Evolutionary conservation across 2,888 invertebrate genomes (phyloP), one percentile per base, ranked within the genome.

Genomic region (Hedychridium roseum): DNA sequence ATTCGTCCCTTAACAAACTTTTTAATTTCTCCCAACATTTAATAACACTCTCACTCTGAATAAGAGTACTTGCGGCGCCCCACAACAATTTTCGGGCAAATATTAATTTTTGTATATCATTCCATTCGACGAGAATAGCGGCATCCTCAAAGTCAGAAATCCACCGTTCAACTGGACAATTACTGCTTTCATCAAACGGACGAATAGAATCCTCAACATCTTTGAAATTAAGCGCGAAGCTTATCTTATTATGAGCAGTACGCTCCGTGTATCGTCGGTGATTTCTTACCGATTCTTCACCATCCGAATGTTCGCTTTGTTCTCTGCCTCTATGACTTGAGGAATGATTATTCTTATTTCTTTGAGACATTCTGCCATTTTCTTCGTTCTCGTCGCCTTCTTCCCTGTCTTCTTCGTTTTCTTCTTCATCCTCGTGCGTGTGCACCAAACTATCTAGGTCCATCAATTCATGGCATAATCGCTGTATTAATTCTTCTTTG

Each of bases 21-120:
- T 47, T 54, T 2, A 50, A 4, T n/a, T 43, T 16, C 2, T 12
- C 12, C 47, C 54, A 50, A 7, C 43, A 31, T 14, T 35, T 47
- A 3, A 35, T 39, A 7, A 32, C 11, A 2, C 40, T 43, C 18
- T 38, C 43, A 5, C 32, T 35, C 14, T 43, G 30, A 1, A 54
- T n/a, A 2, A 35, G 15, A 4, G 40, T 11, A 12, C 36, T 35
- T 0, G 53, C 50, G 0, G 30, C n/a, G 3, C 49, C 45, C 0
- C 7, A 12, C 9, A 50, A 16, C 6, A 35, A 30, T 37, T 37
- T 37, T 23, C 46, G 49, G 4, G 40, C 43, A n/a, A 39, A 54
- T 1, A 46, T 40, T 5, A 45, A 2, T 17, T 32, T 43, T 7
- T 48, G 30, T 9, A 52, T 2, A 5, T 34, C 15, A 1, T 20